Conservation (phyloP, 2,797 vertebrate genomes). For the Sebastes diaconus region DNA sequence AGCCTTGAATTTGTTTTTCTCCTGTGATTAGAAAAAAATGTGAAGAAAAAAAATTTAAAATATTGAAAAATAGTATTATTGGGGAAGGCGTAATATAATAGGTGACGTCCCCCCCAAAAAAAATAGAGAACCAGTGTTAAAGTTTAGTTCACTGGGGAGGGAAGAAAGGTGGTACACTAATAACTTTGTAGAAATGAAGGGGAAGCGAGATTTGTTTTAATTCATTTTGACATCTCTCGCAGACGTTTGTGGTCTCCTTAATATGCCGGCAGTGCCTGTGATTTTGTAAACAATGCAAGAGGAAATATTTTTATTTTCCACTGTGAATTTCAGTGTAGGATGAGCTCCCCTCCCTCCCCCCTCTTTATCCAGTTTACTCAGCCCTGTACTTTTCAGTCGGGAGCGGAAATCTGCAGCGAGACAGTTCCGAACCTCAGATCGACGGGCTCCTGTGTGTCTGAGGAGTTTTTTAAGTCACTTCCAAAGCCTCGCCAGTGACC, state of each 20-base stretch:
- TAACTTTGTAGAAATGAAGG: conserved; percentile 1
- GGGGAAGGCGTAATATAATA: conserved; percentile 6
- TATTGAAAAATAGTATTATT: conserved; percentile 46
- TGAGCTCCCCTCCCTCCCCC: neutral
- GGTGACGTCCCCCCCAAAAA: conserved; percentile 31
- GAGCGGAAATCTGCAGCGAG: conserved; percentile 6
- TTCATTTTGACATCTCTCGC: conserved; percentile 30
- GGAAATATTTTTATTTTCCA: conserved; percentile 49
- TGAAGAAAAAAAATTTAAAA: conserved; percentile 52
- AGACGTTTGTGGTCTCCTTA: neutral
- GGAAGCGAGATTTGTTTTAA: conserved; percentile 42
- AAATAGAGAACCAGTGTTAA: conserved; percentile 63
- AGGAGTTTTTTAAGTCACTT: conserved; percentile 24
- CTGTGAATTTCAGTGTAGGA: conserved; percentile 52
- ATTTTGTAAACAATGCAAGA: conserved; percentile 37
- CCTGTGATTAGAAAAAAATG: conserved; percentile 47
- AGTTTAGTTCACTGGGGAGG: conserved; percentile 30
- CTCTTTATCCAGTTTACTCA: neutral
- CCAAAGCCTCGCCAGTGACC: conserved; percentile 27
- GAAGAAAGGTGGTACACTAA: conserved; percentile 13
- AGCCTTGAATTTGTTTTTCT: conserved; percentile 60
- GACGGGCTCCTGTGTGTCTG: conserved; percentile 7
- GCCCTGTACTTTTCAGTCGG: neutral
- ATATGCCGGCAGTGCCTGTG: conserved; percentile 51
- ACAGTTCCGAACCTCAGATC: neutral